Percentiles rank a stretch among this genome's conserved stretches.
Evolutionary conservation across 2,888 invertebrate species (phyloP).

Genomic region (Athetis lepigone): DNA sequence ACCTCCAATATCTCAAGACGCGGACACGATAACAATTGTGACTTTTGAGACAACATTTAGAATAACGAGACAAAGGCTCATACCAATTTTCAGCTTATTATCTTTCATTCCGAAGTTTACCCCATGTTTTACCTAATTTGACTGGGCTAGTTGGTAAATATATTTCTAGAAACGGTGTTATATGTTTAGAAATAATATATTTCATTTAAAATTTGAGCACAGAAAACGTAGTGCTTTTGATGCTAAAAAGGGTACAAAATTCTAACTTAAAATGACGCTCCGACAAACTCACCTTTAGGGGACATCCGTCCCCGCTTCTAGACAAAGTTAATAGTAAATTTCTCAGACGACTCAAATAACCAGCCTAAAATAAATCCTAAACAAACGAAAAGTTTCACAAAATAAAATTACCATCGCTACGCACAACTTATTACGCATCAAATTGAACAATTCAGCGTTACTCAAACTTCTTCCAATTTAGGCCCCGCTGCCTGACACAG

Average conservation of each 20-base stretch:
- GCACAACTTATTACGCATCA: conserved; percentile 49
- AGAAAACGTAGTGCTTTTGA: not conserved
- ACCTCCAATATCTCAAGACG: no score
- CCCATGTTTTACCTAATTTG: no score
- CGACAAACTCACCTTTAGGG: no score
- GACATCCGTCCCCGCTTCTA: not conserved
- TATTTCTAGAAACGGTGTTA: no score
- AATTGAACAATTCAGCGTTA: conserved; percentile 50
- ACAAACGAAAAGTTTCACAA: conserved; percentile 36
- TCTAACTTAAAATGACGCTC: not conserved
- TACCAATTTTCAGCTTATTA: no score
- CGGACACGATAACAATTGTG: no score
- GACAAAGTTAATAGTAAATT: conserved; percentile 8
- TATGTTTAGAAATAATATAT: no score
- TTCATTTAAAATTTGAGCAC: not conserved
- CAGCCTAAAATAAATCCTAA: conserved; percentile 16
- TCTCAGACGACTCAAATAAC: conserved; percentile 9
- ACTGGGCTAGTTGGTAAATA: no score
- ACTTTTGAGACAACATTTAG: no score
- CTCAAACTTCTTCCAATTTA: conserved; percentile 57
- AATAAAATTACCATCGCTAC: conserved; percentile 42
- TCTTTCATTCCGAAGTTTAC: no score
- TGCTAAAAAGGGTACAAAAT: not conserved
- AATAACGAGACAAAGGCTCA: no score
- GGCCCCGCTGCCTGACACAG: conserved; percentile 47